Evolutionary conservation across 2,888 invertebrate genomes (phyloP).

Genomic region (Apomyelois bistriatella): DNA sequence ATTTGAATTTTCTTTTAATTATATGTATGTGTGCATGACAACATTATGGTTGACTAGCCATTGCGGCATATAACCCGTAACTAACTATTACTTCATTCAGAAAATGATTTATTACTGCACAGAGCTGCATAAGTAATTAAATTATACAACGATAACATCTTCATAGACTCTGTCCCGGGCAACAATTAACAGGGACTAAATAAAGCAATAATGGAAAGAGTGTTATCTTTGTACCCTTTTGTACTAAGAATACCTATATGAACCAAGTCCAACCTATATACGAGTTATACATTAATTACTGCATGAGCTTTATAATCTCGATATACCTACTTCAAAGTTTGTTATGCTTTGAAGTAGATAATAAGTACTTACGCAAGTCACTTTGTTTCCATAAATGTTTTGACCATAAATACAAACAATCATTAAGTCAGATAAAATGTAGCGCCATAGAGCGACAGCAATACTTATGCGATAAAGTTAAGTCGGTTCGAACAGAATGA

Average conservation of each 20-base stretch:
- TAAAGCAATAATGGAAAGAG: not conserved
- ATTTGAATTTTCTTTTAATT: no score
- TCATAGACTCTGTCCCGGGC: not conserved
- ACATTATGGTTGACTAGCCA: no score
- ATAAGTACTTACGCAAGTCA: no score
- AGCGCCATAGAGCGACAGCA: conserved; percentile 34
- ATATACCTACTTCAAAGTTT: no score
- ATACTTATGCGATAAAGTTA: conserved; percentile 57
- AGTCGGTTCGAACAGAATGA: conserved; percentile 59
- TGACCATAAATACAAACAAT: not conserved
- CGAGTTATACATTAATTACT: no score
- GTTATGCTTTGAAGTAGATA: no score
- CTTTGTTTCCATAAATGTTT: not conserved
- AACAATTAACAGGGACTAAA: not conserved
- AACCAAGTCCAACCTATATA: not conserved
- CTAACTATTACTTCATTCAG: no score
- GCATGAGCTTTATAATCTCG: no score
- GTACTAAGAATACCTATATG: conserved; percentile 17
- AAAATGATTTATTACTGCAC: no score
- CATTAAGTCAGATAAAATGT: conserved; percentile 26
- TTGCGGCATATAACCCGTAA: no score
- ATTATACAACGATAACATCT: conserved; percentile 8
- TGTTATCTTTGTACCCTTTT: not conserved
- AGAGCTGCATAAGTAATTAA: not conserved
- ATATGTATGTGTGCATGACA: no score